Percentiles rank a stretch among this genome's conserved stretches.
Conservation (phyloP, 2,113 vertebrate genomes). For the Perognathus longimembris region DNA sequence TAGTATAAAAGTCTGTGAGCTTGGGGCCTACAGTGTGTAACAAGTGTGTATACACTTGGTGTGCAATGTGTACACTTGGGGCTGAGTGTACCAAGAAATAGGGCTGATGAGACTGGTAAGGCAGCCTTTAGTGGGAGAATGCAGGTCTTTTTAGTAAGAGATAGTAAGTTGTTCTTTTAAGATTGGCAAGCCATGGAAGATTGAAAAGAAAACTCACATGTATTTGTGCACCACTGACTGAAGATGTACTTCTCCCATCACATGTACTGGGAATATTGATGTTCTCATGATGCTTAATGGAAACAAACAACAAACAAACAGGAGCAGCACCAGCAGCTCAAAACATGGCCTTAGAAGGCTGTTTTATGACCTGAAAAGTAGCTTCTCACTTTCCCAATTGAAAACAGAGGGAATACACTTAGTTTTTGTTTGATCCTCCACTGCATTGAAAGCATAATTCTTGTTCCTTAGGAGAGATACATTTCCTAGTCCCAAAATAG, state of each 20-base stretch:
- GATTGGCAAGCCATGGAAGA: neutral
- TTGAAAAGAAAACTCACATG: neutral
- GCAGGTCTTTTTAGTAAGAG: no score
- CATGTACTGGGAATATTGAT: neutral
- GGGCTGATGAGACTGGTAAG: neutral
- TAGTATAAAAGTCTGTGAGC: neutral
- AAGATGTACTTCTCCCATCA: neutral
- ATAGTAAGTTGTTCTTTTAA: neutral
- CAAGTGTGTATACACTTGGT: no score
- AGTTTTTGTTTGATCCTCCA: neutral
- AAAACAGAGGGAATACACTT: neutral
- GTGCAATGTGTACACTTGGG: neutral
- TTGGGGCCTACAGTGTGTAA: neutral
- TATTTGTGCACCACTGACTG: neutral
- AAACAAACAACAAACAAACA: neutral
- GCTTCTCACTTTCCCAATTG: neutral
- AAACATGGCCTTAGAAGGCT: neutral
- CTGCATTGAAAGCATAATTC: neutral
- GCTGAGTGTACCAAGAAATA: neutral
- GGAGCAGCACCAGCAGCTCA: neutral
- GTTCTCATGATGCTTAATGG: no score
- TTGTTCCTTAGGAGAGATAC: neutral
- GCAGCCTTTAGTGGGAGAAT: neutral
- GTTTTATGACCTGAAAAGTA: neutral
- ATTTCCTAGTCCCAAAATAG: neutral